Evolutionary conservation across 2,113 vertebrate genomes (phyloP).

Genomic region (Physeter macrocephalus): DNA sequence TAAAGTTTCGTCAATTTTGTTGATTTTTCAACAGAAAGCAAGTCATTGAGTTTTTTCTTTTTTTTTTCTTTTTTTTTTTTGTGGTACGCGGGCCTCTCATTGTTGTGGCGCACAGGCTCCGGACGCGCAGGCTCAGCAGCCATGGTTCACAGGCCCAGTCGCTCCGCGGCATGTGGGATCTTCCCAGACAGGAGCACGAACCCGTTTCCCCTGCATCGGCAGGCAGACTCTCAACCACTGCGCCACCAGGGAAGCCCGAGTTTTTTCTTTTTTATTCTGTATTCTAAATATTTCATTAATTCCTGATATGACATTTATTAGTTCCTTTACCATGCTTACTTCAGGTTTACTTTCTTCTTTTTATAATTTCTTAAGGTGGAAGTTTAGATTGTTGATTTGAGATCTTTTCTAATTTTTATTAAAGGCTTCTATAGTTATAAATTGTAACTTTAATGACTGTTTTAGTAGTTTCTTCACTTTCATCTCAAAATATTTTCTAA

Average conservation of each 20-base stretch:
- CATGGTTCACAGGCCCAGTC: too few species aligned
- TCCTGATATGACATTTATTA: background rate
- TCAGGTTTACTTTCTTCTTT: background rate
- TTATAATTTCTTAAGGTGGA: background rate
- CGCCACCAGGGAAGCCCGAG: too few species aligned
- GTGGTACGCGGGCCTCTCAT: too few species aligned
- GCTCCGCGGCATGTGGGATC: too few species aligned
- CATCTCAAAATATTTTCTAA: background rate
- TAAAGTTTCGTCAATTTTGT: background rate
- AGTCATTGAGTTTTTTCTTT: background rate
- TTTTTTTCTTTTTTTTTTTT: too few species aligned
- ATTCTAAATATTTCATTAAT: background rate
- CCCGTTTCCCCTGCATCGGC: too few species aligned
- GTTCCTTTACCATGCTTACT: background rate
- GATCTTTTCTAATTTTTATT: background rate
- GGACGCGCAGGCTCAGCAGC: too few species aligned
- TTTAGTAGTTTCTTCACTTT: background rate
- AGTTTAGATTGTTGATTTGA: background rate
- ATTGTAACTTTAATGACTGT: background rate
- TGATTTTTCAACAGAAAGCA: background rate
- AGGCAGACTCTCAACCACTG: too few species aligned
- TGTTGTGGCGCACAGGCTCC: too few species aligned
- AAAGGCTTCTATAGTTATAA: background rate
- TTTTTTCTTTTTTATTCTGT: background rate
- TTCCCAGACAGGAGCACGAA: too few species aligned